Evolutionary conservation across 2,113 vertebrate genomes (phyloP).

Genomic region (Semicossyphus pulcher): DNA sequence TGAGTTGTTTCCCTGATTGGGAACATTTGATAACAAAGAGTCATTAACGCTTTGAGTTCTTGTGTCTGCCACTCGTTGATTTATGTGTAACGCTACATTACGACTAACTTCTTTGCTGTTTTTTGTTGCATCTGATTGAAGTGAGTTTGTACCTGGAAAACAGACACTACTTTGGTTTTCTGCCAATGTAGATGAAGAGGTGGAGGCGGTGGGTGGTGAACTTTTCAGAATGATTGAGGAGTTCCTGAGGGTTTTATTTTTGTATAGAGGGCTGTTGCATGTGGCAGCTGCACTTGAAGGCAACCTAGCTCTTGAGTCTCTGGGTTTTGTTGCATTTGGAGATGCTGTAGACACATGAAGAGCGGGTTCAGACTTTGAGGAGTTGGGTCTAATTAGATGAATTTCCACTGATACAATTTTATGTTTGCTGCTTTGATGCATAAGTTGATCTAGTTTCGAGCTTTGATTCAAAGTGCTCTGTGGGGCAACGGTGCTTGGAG

Average conservation of each 20-base stretch:
- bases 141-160: conserved; percentile 25
- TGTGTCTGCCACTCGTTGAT: conserved; percentile 13
- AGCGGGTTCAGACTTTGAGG: conserved; percentile 41
- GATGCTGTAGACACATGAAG: conserved; percentile 22
- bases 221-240: conserved; percentile 35
- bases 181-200: not conserved
- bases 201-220: not conserved
- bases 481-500: not conserved
- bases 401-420: not conserved
- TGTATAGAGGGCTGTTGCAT: not conserved
- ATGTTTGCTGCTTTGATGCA: not conserved
- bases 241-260: conserved; percentile 40
- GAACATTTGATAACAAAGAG: not conserved
- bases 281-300: conserved; percentile 11
- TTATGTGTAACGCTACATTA: not conserved
- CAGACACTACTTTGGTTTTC: conserved; percentile 34
- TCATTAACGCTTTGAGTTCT: conserved; percentile 15
- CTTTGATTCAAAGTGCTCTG: conserved; percentile 8
- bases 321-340: conserved; percentile 21
- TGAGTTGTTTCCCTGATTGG: conserved; percentile 29
- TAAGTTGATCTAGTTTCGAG: conserved; percentile 27
- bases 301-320: not conserved
- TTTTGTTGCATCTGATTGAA: conserved; percentile 39
- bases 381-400: not conserved
- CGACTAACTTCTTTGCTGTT: not conserved